These are phyloP conservation scores for Tromatobia lineatoria DNA, from an alignment of 2,888 invertebrate species.

Conservation along the genomic window DNA sequence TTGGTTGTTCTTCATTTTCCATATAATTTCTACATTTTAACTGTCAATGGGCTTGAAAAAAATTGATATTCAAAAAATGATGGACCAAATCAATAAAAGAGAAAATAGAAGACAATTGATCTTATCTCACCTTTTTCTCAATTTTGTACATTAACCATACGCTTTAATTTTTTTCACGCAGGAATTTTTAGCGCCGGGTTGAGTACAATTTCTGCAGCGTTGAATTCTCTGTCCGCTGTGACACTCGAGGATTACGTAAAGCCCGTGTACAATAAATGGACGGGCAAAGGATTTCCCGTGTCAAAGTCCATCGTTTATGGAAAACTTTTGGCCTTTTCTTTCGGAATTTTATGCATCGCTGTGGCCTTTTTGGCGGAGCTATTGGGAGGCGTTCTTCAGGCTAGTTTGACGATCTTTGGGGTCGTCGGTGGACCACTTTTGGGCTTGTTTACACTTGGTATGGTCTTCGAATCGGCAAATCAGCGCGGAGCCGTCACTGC, in stretches of 20 bases:
- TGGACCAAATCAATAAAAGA: too few relatives aligned
- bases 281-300: conserved; percentile 73
- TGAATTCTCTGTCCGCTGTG: conserved; percentile 96
- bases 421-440: conserved; percentile 95
- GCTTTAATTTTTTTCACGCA: conserved; percentile 49
- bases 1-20: too few relatives aligned
- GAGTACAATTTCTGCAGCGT: conserved; percentile 96
- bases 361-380: conserved; percentile 94
- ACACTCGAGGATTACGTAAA: conserved; percentile 95
- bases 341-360: conserved; percentile 92
- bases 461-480: conserved; percentile 92
- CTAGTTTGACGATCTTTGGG: conserved; percentile 94
- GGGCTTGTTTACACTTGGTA: conserved; percentile 94
- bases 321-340: conserved; percentile 90
- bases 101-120: too few relatives aligned
- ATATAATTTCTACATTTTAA: too few relatives aligned
- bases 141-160: not conserved
- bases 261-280: conserved; percentile 74
- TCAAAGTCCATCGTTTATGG: conserved; percentile 73
- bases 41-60: too few relatives aligned
- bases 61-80: too few relatives aligned
- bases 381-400: conserved; percentile 95
- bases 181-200: conserved; percentile 96
- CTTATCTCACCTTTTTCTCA: too few relatives aligned
- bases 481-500: conserved; percentile 91